These are phyloP conservation scores for Byasa hedistus DNA, from an alignment of 2,888 invertebrate species.

Conservation along the genomic window DNA sequence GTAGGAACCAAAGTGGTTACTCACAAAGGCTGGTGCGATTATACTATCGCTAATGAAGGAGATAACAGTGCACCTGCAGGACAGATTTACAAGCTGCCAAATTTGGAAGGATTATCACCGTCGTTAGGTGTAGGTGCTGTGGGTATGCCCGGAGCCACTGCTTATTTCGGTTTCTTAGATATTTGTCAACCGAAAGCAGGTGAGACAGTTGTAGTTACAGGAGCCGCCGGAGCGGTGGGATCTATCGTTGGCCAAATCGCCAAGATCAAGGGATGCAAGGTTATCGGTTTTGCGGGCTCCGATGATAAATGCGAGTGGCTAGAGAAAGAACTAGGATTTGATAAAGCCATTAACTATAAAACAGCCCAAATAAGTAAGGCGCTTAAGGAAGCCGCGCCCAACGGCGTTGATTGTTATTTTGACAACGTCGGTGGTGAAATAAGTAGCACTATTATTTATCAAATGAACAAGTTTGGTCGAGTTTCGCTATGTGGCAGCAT, in stretches of 20 bases:
- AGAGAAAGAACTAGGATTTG: constrained; percentile 81
- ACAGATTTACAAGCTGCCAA: constrained; percentile 57
- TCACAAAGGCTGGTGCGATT: constrained; percentile 79
- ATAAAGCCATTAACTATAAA: constrained; percentile 85
- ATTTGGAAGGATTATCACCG: constrained; percentile 65
- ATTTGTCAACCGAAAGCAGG: constrained; percentile 82
- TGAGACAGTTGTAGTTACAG: constrained; percentile 83
- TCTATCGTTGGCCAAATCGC: constrained; percentile 86
- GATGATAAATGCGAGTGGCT: constrained; percentile 85
- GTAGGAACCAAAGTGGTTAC: constrained; percentile 79
- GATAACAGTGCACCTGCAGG: constrained; percentile 39
- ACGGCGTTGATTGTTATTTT: constrained; percentile 86
- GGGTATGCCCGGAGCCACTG: constrained; percentile 84
- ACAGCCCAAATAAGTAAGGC: constrained; percentile 70
- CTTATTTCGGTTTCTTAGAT: constrained; percentile 83
- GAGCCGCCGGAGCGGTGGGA: constrained; percentile 87
- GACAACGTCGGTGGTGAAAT: constrained; percentile 86
- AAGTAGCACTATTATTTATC: constrained; percentile 74
- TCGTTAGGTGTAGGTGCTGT: constrained; percentile 79
- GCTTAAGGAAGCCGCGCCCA: constrained; percentile 80
- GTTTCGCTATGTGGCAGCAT: constrained; percentile 56
- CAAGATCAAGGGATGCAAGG: constrained; percentile 78
- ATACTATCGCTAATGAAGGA: constrained; percentile 30
- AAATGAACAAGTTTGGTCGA: constrained; percentile 74
- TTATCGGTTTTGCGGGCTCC: constrained; percentile 84